Conservation (phyloP, 2,797 vertebrate species). For the Hoplostethus mediterraneus region DNA sequence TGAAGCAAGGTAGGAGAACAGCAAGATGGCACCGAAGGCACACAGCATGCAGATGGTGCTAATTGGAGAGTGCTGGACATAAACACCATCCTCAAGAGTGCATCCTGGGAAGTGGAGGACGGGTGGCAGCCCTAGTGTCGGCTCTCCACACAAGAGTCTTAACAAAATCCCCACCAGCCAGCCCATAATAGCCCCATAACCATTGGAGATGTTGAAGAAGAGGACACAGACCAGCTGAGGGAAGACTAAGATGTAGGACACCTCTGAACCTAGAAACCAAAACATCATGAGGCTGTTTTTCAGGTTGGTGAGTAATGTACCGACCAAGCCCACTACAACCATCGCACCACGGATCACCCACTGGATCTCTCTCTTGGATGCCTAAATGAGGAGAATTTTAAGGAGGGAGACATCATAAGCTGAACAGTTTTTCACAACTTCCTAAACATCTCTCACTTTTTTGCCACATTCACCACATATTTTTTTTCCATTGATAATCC, state of each 20-base stretch:
- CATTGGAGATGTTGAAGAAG: slow-evolving; percentile 73
- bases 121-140: slow-evolving; percentile 51
- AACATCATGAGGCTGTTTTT: slow-evolving; percentile 60
- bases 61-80: slow-evolving; percentile 78
- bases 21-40: slow-evolving; percentile 55
- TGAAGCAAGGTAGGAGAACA: slow-evolving; percentile 42
- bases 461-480: too few species aligned
- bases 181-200: slow-evolving; percentile 64
- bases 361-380: slow-evolving; percentile 74
- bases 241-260: slow-evolving; percentile 76
- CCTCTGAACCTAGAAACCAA: slow-evolving; percentile 70
- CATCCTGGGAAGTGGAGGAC: slow-evolving; percentile 76
- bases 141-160: slow-evolving; percentile 44
- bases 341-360: slow-evolving; percentile 76
- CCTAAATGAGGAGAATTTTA: slow-evolving; percentile 55
- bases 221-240: slow-evolving; percentile 81
- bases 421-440: not conserved
- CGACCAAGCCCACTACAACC: slow-evolving; percentile 64
- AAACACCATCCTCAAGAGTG: slow-evolving; percentile 56
- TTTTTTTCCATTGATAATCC: too few species aligned
- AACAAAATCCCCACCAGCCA: slow-evolving; percentile 13
- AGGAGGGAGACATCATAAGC: not conserved
- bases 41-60: slow-evolving; percentile 79
- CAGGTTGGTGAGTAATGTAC: slow-evolving; percentile 64
- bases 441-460: too few species aligned